Evolutionary conservation across 2,797 vertebrate species (phyloP).

Genomic region (Pseudotriccus pelzelni): DNA sequence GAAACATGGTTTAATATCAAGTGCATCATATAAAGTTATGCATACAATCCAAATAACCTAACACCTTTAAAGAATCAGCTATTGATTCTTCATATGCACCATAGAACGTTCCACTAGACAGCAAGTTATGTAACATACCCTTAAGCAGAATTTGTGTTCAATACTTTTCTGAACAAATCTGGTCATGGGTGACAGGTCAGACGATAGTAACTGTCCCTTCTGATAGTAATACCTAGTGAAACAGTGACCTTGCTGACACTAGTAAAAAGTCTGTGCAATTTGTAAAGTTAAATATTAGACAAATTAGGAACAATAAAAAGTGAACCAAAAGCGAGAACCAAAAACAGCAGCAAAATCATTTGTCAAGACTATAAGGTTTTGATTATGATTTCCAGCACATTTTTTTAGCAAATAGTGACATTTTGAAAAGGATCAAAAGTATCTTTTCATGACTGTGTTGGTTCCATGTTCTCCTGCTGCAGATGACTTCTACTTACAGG

Average conservation of each 20-base stretch:
- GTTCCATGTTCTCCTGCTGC: not conserved
- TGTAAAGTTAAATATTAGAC: not conserved
- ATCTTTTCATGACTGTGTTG: not conserved
- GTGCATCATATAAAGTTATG: not conserved
- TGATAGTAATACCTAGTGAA: not conserved
- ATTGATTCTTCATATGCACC: not conserved
- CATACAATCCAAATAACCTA: not conserved
- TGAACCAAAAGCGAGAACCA: not conserved
- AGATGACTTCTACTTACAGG: not conserved
- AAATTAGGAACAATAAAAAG: not conserved
- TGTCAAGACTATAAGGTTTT: not conserved
- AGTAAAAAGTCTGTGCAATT: not conserved
- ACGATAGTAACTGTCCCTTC: not conserved
- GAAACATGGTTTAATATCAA: not conserved
- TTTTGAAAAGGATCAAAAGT: not conserved
- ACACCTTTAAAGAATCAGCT: not conserved
- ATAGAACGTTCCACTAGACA: not conserved
- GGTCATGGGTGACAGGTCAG: not conserved
- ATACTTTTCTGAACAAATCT: not conserved
- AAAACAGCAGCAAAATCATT: not conserved
- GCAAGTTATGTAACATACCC: not conserved
- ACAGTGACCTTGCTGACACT: not conserved
- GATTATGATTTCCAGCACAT: not conserved
- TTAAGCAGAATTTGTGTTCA: not conserved
- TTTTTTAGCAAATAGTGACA: not conserved